A percentile compares a stretch with the other conserved stretches of the same genome.
Conservation (phyloP, 2,797 vertebrate genomes). For the Anas georgica region DNA sequence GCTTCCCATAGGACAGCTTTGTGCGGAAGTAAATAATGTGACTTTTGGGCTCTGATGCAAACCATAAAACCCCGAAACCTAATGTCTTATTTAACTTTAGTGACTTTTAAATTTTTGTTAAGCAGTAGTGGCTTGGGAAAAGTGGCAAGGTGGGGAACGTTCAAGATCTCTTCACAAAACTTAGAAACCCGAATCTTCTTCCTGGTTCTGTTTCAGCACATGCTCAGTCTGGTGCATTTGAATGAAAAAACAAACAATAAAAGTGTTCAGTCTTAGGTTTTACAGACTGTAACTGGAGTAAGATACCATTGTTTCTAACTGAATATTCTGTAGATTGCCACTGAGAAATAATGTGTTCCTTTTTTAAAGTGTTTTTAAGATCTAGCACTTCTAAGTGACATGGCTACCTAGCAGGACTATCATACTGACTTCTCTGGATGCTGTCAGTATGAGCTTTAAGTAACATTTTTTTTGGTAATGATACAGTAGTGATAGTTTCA, state of each 20-base stretch:
- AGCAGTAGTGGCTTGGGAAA: not conserved
- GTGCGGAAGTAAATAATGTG: not conserved
- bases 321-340: not conserved
- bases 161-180: not conserved
- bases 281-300: too few relatives aligned
- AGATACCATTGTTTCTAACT: not conserved
- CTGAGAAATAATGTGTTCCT: not conserved
- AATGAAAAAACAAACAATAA: not conserved
- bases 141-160: not conserved
- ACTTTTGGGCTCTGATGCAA: not conserved
- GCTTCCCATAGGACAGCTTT: not conserved
- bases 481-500: not conserved
- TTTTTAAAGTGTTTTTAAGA: not conserved
- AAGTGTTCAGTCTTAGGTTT: too few relatives aligned
- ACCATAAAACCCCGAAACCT: not conserved
- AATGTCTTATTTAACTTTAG: not conserved
- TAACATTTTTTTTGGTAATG: not conserved
- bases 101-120: not conserved
- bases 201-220: not conserved
- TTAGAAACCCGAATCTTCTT: not conserved
- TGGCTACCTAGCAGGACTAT: not conserved
- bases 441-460: not conserved
- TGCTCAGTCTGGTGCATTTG: not conserved
- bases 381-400: not conserved
- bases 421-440: not conserved